Conservation (phyloP, 2,113 vertebrate genomes). For the Harpagus bidentatus region DNA sequence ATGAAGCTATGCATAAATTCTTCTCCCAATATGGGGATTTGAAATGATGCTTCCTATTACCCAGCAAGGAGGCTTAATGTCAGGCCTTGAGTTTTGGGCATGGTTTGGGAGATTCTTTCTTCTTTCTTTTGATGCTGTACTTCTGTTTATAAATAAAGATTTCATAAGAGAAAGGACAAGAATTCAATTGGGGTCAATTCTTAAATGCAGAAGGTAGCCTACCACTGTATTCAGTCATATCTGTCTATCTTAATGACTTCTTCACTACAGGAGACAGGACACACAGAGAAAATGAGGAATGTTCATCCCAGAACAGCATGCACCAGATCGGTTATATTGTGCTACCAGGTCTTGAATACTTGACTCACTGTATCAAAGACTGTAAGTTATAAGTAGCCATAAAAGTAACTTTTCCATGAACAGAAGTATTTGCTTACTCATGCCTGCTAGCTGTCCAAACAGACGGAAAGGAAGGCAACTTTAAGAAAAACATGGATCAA, state of each 20-base stretch:
- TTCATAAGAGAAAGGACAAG: not conserved
- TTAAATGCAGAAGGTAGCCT: not conserved
- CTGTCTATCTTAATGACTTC: not conserved
- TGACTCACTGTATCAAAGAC: not conserved
- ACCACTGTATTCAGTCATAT: not conserved
- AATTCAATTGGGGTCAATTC: not conserved
- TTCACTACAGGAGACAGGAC: not conserved
- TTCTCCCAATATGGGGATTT: not conserved
- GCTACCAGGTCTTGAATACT: not conserved
- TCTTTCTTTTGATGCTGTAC: not conserved
- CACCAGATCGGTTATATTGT: not conserved
- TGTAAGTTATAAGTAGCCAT: not conserved
- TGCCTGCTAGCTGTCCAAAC: not conserved
- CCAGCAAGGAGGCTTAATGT: not conserved
- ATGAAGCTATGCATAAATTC: not conserved
- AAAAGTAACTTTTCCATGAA: not conserved
- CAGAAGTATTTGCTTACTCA: slow-evolving; percentile 3
- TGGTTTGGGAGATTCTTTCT: not conserved
- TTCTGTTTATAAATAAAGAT: not conserved
- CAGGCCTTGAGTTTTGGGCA: not conserved
- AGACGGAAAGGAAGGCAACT: not conserved
- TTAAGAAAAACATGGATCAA: not conserved
- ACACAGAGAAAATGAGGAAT: not conserved
- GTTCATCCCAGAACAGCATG: not conserved
- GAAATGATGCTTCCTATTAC: not conserved